phyloP scores from a whole-genome alignment of 1,140 invertebrate genomes.

The Melipona quadrifasciata region DNA sequence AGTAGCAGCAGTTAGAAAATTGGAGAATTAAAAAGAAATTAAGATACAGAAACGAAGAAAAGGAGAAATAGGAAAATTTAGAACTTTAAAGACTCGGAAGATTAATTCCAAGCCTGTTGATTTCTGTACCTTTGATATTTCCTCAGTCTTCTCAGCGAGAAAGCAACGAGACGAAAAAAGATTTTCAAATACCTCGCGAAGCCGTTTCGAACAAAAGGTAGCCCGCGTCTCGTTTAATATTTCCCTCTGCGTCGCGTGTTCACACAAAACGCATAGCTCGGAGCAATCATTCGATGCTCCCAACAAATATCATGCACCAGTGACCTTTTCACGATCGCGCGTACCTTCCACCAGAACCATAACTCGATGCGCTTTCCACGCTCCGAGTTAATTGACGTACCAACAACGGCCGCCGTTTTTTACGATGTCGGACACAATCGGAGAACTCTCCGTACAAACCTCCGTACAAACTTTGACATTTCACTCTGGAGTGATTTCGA shows the following conservation, averaged over 20 bases:
- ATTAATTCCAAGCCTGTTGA: no score
- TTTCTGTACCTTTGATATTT: no score
- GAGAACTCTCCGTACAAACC: no score
- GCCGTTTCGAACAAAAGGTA: conserved; percentile 8
- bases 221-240: conserved; percentile 25
- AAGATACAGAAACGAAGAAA: no score
- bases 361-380: conserved; percentile 18
- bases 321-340: conserved; percentile 47
- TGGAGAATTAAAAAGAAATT: neutral
- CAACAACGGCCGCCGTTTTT: conserved; percentile 18
- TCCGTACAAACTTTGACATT: neutral
- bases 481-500: neutral
- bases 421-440: neutral
- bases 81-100: no score
- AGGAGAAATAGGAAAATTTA: no score
- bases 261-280: neutral
- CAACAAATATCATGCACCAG: conserved; percentile 49
- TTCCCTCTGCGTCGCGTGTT: conserved; percentile 9
- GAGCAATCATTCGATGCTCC: conserved; percentile 40
- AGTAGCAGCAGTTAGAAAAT: neutral
- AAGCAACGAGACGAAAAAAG: neutral
- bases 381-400: conserved; percentile 47
- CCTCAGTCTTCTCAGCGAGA: neutral
- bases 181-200: neutral
- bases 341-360: conserved; percentile 16